phyloP scores from a whole-genome alignment of 2,797 vertebrate species.

The Luscinia megarhynchos region DNA sequence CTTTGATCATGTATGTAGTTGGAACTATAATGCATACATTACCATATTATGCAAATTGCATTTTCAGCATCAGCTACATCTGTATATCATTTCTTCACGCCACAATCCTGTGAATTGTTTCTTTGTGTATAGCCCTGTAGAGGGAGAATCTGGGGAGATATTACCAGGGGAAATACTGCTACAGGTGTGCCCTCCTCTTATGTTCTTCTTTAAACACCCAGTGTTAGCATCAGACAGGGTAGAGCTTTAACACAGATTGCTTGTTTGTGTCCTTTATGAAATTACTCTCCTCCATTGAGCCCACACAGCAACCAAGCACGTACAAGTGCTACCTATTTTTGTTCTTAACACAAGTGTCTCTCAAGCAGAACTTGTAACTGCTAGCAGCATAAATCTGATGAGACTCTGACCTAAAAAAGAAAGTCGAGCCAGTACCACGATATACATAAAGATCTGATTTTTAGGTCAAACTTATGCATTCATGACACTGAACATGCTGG shows the following conservation, averaged over 20 bases:
- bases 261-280: background rate
- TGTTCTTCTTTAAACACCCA: background rate
- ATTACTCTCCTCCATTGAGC: background rate
- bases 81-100: conserved; percentile 9
- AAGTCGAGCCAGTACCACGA: background rate
- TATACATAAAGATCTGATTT: background rate
- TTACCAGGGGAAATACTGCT: background rate
- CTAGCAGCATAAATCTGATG: background rate
- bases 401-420: conserved; percentile 3
- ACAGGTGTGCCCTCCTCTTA: background rate
- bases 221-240: fast-evolving
- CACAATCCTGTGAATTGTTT: background rate
- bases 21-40: conserved; percentile 47
- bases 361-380: background rate
- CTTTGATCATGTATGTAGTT: conserved; percentile 71
- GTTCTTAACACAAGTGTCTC: background rate
- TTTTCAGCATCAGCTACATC: conserved; percentile 19
- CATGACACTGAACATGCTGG: background rate
- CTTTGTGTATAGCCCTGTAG: background rate
- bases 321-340: background rate
- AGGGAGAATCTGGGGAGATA: background rate
- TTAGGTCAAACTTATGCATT: conserved; percentile 11
- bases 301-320: background rate
- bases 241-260: background rate
- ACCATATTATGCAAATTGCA: conserved; percentile 62